These are phyloP conservation scores for Uloborus plumipes DNA, from an alignment of 2,888 invertebrate genomes.

Conservation along the genomic window DNA sequence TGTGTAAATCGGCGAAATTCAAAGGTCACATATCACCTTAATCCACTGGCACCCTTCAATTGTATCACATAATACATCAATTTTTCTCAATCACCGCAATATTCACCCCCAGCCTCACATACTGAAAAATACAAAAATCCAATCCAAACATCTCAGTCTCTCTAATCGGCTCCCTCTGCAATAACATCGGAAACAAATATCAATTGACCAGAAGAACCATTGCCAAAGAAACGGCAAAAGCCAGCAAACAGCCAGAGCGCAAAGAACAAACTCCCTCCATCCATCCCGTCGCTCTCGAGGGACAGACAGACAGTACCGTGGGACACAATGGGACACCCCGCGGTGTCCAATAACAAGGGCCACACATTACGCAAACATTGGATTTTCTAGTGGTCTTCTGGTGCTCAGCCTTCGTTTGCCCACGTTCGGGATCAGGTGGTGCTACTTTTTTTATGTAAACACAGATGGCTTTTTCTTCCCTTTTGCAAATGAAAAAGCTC, in stretches of 20 bases:
- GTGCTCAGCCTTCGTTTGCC: constrained; percentile 23
- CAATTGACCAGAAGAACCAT: constrained; percentile 53
- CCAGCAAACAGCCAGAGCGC: constrained; percentile 50
- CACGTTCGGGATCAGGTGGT: constrained; percentile 50
- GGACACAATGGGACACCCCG: constrained; percentile 64
- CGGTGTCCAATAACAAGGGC: constrained; percentile 63
- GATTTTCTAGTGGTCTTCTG: constrained; percentile 26
- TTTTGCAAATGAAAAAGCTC: constrained; percentile 23
- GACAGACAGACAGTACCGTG: constrained; percentile 39
- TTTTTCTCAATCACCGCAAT: too few relatives aligned
- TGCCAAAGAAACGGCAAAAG: constrained; percentile 32
- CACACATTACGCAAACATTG: constrained; percentile 64
- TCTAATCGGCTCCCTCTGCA: constrained; percentile 18
- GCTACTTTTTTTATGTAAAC: constrained; percentile 59
- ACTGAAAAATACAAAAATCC: too few relatives aligned
- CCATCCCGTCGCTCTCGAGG: constrained; percentile 16
- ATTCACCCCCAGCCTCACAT: too few relatives aligned
- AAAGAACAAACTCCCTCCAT: constrained; percentile 49
- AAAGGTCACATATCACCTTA: too few relatives aligned
- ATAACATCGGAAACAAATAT: constrained; percentile 51
- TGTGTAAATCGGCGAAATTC: too few relatives aligned
- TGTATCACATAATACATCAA: too few relatives aligned
- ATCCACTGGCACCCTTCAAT: too few relatives aligned
- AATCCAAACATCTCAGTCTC: too few relatives aligned
- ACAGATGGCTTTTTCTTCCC: constrained; percentile 45